Base-by-base conservation (phyloP, 2,888 invertebrate genomes). In the Nomada fabriciana region DNA sequence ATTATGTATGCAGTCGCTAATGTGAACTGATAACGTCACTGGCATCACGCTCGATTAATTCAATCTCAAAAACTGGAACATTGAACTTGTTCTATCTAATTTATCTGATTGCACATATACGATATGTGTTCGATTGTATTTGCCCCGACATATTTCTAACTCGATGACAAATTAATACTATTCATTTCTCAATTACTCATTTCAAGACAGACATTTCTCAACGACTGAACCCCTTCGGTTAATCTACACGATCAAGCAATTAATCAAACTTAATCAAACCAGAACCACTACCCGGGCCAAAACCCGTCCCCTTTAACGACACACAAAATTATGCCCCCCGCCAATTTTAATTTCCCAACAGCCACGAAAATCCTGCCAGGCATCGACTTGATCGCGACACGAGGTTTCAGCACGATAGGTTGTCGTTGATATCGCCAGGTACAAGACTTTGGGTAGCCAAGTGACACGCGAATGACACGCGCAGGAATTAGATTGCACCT, bases 401-500 rank as follows among this genome's bases (percentile, higher is more conserved):
- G 18, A 52, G n/a, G 15, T 5, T 36, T 25, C 7, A 18, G 23
- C 42, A 3, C 3, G 20, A 36, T 29, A 18, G 23, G 9, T 10
- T 11, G 20, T 36, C 47, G 55, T 57, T 72, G 61, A 60, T 43
- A 52, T 60, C 65, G 55, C 47, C 64, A 23, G 29, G 52, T 67
- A 63, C 64, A 73, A 73, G 82, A 72, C 69, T 73, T 77, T 50
- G 68, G 53, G 36, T 53, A 50, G 55, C 63, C 71, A 60, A 71
- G 61, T 68, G 82, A 77, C 84, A 72, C 63, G 76, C 65, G 72
- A 81, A 75, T 79, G 86, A 82, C 84, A 82, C 57, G 67, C 18
- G 74, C 79, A 79, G 80, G 77, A 83, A 86, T 86, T 77, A 83
- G 77, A 88, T 86, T 78, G 76, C 80, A 73, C 72, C 76, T 77